Evolutionary conservation across 1,140 invertebrate genomes (phyloP).

Genomic region (Tetramorium alpestre): DNA sequence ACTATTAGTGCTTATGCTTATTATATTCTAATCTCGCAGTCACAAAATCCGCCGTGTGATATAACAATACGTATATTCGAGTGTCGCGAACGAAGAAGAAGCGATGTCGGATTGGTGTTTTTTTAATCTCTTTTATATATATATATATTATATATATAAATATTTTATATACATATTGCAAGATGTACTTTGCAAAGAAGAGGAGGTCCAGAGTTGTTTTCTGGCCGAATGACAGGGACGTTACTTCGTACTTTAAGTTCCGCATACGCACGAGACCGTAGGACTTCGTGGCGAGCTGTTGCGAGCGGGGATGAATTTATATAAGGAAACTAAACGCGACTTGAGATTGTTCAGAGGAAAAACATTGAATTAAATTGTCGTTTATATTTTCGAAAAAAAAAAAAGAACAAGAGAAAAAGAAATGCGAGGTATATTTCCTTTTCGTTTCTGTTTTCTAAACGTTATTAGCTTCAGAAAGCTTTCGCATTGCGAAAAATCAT

Average conservation of each 20-base stretch:
- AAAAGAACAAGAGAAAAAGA: not conserved
- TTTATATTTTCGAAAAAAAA: not conserved
- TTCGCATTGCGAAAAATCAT: constrained; percentile 5
- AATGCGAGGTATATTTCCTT: not conserved
- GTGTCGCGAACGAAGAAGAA: constrained; percentile 28
- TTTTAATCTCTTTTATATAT: constrained; percentile 56
- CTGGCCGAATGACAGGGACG: constrained; percentile 65
- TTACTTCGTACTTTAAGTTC: constrained; percentile 71
- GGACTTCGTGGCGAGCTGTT: constrained; percentile 66
- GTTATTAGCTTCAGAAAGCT: not conserved
- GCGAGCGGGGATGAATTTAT: constrained; percentile 33
- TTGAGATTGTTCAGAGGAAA: not conserved
- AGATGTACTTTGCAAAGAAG: constrained; percentile 52
- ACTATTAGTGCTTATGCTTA: constrained; percentile 73
- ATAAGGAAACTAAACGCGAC: not conserved
- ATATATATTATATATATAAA: constrained; percentile 43
- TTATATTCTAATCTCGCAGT: constrained; percentile 80
- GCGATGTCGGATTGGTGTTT: constrained; percentile 66
- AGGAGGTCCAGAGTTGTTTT: constrained; percentile 55
- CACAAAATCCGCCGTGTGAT: constrained; percentile 81
- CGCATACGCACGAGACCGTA: constrained; percentile 50
- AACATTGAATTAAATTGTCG: not conserved
- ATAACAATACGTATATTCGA: constrained; percentile 69
- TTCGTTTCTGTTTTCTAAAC: not conserved
- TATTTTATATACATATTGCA: constrained; percentile 68